Conservation (phyloP, 2,888 invertebrate genomes). For the Lycocerus yunnanus region DNA sequence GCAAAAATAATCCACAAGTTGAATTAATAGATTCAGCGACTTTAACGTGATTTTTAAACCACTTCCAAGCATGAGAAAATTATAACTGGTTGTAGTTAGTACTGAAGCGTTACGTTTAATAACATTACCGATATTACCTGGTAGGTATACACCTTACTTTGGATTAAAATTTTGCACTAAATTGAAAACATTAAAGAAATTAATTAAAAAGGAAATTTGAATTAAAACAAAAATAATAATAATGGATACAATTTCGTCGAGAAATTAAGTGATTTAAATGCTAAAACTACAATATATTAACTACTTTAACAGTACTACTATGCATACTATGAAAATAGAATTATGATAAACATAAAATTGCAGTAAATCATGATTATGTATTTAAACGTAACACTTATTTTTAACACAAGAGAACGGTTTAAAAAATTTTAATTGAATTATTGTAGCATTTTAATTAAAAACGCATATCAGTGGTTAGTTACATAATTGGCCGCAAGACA, state of each 20-base stretch:
- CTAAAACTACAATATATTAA: neutral
- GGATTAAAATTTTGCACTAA: neutral
- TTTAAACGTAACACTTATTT: neutral
- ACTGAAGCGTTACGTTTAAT: neutral
- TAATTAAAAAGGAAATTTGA: neutral
- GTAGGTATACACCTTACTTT: no score
- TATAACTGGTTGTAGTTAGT: neutral
- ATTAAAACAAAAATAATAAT: no score
- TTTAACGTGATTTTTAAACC: neutral
- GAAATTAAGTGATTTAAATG: neutral
- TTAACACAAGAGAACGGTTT: neutral
- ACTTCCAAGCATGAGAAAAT: neutral
- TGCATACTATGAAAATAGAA: neutral
- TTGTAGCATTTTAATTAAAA: conserved; percentile 43
- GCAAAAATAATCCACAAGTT: neutral
- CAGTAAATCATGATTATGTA: neutral
- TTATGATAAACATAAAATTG: neutral
- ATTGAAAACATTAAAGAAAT: neutral
- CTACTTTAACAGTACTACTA: neutral
- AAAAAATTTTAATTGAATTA: conserved; percentile 24
- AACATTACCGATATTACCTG: neutral
- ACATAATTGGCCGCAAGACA: conserved; percentile 37
- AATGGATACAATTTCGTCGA: neutral
- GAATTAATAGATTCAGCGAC: neutral
- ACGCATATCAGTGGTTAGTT: conserved; percentile 39